Base-by-base conservation (phyloP, 1,140 invertebrate genomes). In the Zaprionus vittiger region DNA sequence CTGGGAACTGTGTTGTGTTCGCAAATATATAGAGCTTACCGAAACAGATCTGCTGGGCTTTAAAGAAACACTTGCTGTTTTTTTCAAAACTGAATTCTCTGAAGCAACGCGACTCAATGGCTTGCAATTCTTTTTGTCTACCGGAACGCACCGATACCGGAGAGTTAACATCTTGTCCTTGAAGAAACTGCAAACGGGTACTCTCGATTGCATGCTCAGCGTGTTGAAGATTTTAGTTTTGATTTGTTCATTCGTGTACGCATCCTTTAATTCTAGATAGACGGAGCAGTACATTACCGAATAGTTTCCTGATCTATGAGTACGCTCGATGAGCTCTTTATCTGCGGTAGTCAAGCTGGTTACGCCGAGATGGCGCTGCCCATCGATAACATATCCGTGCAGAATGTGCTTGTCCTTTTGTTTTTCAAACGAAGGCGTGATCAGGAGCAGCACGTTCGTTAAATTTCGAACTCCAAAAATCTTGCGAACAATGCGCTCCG, bases 301-400 rank as follows among this genome's bases (percentile, higher is more conserved):
- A 14, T 57, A 67, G 17, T 28, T 37, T 1, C 34, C 20, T 1
- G 41, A 5, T 9, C 9, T 24, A 2, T 65, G 63, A 5, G 9
- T 26, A n/a, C 24, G 3, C 14, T 37, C 55, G 12, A 73, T 31
- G 0, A 59, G 41, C 1, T 66, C 31, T 5, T n/a, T 56, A 5
- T 73, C 70, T 1, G 17, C 2, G 2, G 12, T 12, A 0, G 62
- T 73, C 38, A 73, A 5, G 2, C 38, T 73, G 5, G 70, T 73
- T 5, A 66, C 54, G n/a, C 70, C 70, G 4, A 66, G 12, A 73
- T 73, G 70, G 0, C n/a, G 6, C 9, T 38, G 5, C 5, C 6
- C 5, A 15, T 66, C 12, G 0, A 66, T 59, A 1, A 9, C 5
- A 44, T n/a, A 73, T 3, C 28, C 70, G 7, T 73, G 70, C 1